Conservation (phyloP, 2,797 vertebrate species). For the Luscinia luscinia region DNA sequence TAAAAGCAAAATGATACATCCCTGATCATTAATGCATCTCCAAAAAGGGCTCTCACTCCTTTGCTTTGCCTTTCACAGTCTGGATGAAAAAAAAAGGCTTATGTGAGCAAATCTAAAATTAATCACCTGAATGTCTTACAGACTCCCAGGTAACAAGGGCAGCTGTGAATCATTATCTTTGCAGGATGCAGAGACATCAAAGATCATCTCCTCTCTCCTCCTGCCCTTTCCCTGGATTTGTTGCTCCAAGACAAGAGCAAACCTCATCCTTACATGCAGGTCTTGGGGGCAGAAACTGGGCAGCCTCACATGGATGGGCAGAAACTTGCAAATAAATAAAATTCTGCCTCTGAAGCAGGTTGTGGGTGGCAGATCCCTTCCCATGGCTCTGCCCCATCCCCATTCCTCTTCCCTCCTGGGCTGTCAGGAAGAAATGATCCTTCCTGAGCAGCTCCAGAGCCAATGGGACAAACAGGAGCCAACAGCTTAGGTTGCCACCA, state of each 20-base stretch:
- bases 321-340: neutral
- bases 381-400: neutral
- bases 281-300: neutral
- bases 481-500: neutral
- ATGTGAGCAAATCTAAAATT: conserved; percentile 22
- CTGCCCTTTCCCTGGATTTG: neutral
- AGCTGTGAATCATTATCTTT: neutral
- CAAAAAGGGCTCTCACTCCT: conserved; percentile 8
- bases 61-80: conserved; percentile 19
- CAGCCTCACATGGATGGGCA: neutral
- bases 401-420: neutral
- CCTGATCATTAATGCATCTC: conserved; percentile 16
- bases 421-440: neutral
- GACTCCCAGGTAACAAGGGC: neutral
- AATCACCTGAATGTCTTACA: conserved; percentile 15
- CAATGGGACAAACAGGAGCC: neutral
- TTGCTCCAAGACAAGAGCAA: neutral
- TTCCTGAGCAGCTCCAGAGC: neutral
- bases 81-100: neutral
- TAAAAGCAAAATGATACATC: neutral
- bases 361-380: neutral
- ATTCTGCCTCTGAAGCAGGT: neutral
- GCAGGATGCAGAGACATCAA: neutral
- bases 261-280: rapidly evolving
- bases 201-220: neutral